Base-by-base conservation (phyloP, 1,140 invertebrate genomes). In the Grapholita molesta region DNA sequence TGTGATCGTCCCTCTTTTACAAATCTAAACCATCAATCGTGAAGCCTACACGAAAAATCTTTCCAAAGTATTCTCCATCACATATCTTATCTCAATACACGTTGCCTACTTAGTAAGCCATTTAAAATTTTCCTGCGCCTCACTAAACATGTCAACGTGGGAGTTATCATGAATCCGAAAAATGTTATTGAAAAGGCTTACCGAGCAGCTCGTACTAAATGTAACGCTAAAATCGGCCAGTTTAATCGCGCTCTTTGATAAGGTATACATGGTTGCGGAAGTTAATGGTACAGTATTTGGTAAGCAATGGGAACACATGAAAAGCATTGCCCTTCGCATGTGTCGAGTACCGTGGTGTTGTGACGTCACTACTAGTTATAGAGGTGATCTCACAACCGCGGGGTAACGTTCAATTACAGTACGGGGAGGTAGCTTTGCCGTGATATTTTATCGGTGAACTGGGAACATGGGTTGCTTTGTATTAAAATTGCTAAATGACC, bases 341-440 rank as follows among this genome's bases (percentile, higher is more conserved):
- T 57, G 21, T 25, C 25, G 66, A 30, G 25, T 67, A 67, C 38
- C 21, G 24, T 48, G 24, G 24, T 24, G n/a, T 7, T 55, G 38
- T 53, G 24, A 87, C 86, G 88, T 90, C 86, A 88, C 76, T 77
- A 80, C 78, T 83, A 81, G 71, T 82, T 86, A 86, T 90, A 90
- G 82, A 78, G 85, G 81, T 90, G 88, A 90, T 88, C 82, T 90
- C 86, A 90, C 79, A n/a, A n/a, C n/a, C 70, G 69, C 65, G 71
- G 35, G 35, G 35, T 38, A 38, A 1, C 61, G 42, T 65, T 55
- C 64, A 69, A 42, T 65, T 70, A 75, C 73, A 69, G 61, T 52
- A 52, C 71, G 73, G 15, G 42, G 21, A n/a, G n/a, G n/a, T n/a
- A n/a, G n/a, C n/a, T n/a, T n/a, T n/a, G n/a, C n/a, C n/a, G n/a